These are phyloP conservation scores for Ia io DNA, from an alignment of 2,113 vertebrate genomes.

Conservation along the genomic window DNA sequence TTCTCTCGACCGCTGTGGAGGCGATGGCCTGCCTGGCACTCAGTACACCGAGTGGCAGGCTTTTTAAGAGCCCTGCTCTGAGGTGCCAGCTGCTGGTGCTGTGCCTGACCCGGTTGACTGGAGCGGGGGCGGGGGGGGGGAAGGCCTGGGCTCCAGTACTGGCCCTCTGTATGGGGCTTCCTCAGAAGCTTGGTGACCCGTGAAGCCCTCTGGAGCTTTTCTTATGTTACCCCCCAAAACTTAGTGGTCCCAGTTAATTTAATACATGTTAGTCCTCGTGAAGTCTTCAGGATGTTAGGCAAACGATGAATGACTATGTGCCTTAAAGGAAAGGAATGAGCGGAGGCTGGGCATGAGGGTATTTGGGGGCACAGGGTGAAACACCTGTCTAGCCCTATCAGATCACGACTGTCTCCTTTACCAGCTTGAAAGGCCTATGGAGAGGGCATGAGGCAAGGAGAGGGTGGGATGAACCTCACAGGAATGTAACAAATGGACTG, in stretches of 20 bases:
- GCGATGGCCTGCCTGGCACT: not conserved
- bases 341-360: not conserved
- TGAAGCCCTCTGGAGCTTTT: not conserved
- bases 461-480: not conserved
- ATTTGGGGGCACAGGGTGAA: not conserved
- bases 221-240: not conserved
- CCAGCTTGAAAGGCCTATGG: not conserved
- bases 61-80: not conserved
- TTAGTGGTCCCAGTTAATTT: not conserved
- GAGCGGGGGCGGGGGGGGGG: fast-evolving
- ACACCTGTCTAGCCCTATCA: not conserved
- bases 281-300: not conserved
- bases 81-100: not conserved
- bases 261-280: not conserved
- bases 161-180: not conserved
- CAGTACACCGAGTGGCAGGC: not conserved
- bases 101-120: not conserved
- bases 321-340: not conserved
- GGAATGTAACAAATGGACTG: not conserved
- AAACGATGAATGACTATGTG: no score
- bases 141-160: not conserved
- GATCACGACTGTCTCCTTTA: not conserved
- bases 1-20: not conserved
- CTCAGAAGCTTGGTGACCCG: not conserved
- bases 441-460: not conserved